Percentiles rank a stretch among this genome's conserved stretches.
Conservation (phyloP, 2,113 vertebrate genomes). For the Leptodactylus fuscus region DNA sequence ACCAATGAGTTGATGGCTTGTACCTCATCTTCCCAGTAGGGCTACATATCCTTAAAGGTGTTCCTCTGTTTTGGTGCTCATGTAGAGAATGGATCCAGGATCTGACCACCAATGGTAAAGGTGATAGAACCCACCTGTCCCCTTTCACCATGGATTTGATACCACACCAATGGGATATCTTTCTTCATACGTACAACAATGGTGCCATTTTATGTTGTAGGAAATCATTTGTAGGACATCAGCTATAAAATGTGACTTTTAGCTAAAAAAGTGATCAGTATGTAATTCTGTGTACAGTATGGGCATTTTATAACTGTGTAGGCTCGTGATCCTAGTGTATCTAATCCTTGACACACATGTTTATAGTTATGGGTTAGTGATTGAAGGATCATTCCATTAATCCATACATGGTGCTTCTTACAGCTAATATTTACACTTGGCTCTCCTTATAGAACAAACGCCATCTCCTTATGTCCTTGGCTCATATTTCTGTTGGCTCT, state of each 20-base stretch:
- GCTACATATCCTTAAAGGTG: too few relatives aligned
- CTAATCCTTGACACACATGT: not conserved
- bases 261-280: too few relatives aligned
- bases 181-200: too few relatives aligned
- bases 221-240: too few relatives aligned
- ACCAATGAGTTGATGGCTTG: too few relatives aligned
- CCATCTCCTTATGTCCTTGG: not conserved
- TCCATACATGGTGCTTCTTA: not conserved
- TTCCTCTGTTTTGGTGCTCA: too few relatives aligned
- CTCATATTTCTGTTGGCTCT: not conserved
- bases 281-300: not conserved
- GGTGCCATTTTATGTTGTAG: too few relatives aligned
- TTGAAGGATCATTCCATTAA: not conserved
- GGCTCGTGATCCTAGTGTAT: not conserved
- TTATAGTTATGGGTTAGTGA: not conserved
- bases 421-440: conserved; percentile 21
- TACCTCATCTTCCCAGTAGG: too few relatives aligned
- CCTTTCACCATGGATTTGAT: not conserved
- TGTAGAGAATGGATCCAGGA: too few relatives aligned
- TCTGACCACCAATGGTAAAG: not conserved
- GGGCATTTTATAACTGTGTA: not conserved
- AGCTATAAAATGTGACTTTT: too few relatives aligned
- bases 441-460: not conserved
- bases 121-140: not conserved
- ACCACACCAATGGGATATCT: not conserved